Percentiles rank a stretch among this genome's conserved stretches.
These are phyloP conservation scores for Macrosteles quadrilineatus DNA, from an alignment of 1,140 invertebrate genomes.

Conservation along the genomic window DNA sequence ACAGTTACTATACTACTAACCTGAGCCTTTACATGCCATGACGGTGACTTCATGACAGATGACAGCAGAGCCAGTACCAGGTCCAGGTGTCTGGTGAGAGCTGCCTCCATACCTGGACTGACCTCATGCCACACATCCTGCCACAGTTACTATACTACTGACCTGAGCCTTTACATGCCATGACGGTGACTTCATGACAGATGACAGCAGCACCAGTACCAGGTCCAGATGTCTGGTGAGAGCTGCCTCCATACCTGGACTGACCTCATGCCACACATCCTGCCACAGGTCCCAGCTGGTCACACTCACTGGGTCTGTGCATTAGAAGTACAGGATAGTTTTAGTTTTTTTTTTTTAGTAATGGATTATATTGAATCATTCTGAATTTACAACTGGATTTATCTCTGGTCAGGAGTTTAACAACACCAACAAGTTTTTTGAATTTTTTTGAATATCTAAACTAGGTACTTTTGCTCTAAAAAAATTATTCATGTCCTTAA, in stretches of 20 bases:
- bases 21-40: constrained; percentile 86
- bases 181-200: constrained; percentile 72
- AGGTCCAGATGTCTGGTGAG: constrained; percentile 74
- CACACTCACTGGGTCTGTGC: constrained; percentile 60
- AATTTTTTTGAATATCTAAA: too few relatives aligned
- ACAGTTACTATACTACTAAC: constrained; percentile 67
- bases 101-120: constrained; percentile 80
- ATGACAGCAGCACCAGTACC: constrained; percentile 69
- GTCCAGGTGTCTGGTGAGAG: constrained; percentile 73
- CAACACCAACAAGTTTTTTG: too few relatives aligned
- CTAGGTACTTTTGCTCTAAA: too few relatives aligned
- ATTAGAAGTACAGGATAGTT: constrained; percentile 16
- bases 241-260: constrained; percentile 80
- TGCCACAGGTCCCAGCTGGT: constrained; percentile 70
- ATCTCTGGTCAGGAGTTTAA: too few relatives aligned
- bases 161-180: constrained; percentile 86
- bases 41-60: constrained; percentile 72
- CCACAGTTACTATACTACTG: constrained; percentile 74
- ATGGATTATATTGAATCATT: not conserved
- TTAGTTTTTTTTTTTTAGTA: constrained; percentile 39
- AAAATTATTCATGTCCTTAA: too few relatives aligned
- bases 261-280: constrained; percentile 87
- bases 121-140: constrained; percentile 88
- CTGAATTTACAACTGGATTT: too few relatives aligned
- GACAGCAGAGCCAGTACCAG: constrained; percentile 72